A percentile compares a stretch with the other conserved stretches of the same genome.
Evolutionary conservation across 2,113 vertebrate genomes (phyloP).

Genomic region (Rhea americana): DNA sequence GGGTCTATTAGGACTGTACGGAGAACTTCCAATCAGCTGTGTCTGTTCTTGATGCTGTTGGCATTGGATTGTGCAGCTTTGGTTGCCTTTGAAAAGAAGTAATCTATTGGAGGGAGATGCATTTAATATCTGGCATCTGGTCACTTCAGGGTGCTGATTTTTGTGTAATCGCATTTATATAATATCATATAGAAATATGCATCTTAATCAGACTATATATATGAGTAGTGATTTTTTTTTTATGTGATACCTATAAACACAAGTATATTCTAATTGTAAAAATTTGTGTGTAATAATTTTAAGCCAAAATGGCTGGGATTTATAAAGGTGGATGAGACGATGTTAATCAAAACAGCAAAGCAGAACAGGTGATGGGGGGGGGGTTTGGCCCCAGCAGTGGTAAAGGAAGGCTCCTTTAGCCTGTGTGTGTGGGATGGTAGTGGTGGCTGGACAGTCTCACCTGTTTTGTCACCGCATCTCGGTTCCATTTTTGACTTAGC

Average conservation of each 20-base stretch:
- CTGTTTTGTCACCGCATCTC: neutral
- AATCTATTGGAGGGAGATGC: neutral
- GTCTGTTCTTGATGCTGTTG: neutral
- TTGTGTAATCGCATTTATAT: neutral
- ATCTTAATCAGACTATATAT: neutral
- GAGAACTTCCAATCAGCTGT: neutral
- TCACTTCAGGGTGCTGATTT: neutral
- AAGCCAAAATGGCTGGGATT: rapidly evolving
- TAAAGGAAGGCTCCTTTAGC: neutral
- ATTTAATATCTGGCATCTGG: neutral
- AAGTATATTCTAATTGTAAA: neutral
- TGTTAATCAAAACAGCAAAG: neutral
- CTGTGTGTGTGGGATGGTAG: rapidly evolving
- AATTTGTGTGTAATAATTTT: rapidly evolving
- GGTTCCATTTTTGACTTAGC: neutral
- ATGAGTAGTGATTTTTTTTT: neutral
- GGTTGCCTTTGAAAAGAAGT: neutral
- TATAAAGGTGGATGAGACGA: neutral
- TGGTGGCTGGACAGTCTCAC: neutral
- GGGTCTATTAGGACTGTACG: neutral
- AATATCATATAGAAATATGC: neutral
- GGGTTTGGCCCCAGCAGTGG: neutral
- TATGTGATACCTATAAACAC: rapidly evolving
- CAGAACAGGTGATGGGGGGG: neutral
- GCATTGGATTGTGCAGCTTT: neutral